Evolutionary conservation across 2,888 invertebrate genomes (phyloP).

Genomic region (Pachydiplax longipennis): DNA sequence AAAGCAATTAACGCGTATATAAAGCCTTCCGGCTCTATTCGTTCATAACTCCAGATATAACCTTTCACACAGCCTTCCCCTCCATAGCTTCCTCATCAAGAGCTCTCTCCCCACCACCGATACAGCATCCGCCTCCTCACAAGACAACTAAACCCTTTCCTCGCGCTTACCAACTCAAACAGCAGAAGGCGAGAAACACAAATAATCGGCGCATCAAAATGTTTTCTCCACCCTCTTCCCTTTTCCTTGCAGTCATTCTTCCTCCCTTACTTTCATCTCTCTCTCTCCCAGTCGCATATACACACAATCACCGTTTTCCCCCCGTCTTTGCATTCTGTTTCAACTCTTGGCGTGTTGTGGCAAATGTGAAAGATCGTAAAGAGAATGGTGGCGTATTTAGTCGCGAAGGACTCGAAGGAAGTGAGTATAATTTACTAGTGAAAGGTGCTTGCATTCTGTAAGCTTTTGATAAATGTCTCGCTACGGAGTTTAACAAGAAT

Average conservation of each 20-base stretch:
- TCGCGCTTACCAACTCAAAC: not conserved
- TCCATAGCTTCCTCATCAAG: not conserved
- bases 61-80: not conserved
- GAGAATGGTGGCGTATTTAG: not conserved
- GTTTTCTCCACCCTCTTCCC: not conserved
- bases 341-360: not conserved
- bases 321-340: not conserved
- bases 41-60: not conserved
- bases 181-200: slow-evolving; percentile 12
- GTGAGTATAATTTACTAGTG: not conserved
- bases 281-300: not conserved
- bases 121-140: not conserved
- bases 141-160: not conserved
- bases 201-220: slow-evolving; percentile 25
- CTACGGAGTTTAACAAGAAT: no score
- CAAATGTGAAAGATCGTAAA: not conserved
- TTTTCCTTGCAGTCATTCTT: not conserved
- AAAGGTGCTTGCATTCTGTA: no score
- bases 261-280: not conserved
- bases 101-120: not conserved
- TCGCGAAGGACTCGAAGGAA: not conserved
- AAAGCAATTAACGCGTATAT: not conserved
- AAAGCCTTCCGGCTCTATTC: not conserved
- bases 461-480: no score
- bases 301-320: not conserved